Evolutionary conservation across 35 echinoderm and acorn worm species (phyloP), one percentile per base, ranked within the genome.

Genomic region (Patiria miniata): DNA sequence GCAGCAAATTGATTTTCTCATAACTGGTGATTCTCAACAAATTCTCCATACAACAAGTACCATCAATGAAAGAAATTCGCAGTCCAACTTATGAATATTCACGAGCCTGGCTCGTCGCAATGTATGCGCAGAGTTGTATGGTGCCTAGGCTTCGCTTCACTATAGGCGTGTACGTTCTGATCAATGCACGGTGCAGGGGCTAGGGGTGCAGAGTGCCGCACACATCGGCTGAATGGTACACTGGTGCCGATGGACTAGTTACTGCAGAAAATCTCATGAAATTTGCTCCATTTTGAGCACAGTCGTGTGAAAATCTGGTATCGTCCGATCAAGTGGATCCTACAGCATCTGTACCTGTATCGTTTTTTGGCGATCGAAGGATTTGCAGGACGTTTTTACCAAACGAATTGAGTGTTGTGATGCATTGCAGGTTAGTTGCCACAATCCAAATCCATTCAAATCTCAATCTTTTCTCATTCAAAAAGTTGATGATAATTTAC

Each of bases 111-210:
- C 42, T n/a, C 42, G 12, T 47, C 12, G 42, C 42, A 47, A 47
- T 6, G 12, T 47, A 12, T 47, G 12, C 42, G 42, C 42, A 47
- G 18, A 61, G 58, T 61, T 23, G 65, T 23, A 73, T 36, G 65
- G 65, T 73, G 65, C 65, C 65, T 73, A 2, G 65, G 34, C 65
- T 73, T 73, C 65, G 26, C 21, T 73, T 10, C 18, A 73, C 42
- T 6, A 23, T 32, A 22, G 19, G 65, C 29, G 57, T 60, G 17
- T 26, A 60, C 34, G 14, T 73, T 32, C 23, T 28, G 26, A 73
- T 30, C 34, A 23, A 73, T 7, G 15, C 2, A 30, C n/a, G n/a
- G n/a, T n/a, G n/a, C n/a, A n/a, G n/a, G n/a, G n/a, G n/a, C n/a
- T n/a, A 73, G 14, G 8, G 29, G 6, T 26, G 29, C 23, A 73